Base-by-base conservation (phyloP, 2,888 invertebrate genomes). In the Rugalucina vietnamica region DNA sequence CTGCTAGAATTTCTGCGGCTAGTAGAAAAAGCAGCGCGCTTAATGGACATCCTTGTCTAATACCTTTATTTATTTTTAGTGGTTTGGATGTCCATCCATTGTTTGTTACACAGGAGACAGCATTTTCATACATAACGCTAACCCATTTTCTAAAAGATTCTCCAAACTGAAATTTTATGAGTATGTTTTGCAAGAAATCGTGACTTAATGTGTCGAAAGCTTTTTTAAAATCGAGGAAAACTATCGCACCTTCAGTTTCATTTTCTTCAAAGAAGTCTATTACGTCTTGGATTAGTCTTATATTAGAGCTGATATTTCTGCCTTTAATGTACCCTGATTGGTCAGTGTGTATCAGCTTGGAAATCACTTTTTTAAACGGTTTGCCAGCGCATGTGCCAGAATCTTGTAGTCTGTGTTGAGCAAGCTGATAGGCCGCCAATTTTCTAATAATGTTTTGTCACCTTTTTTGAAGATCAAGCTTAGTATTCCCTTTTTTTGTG, bases 401-500 rank as follows among this genome's bases (percentile, higher is more conserved):
- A 80, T 80, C 50, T 80, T 80, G 21, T 74, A 69, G 21, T 60
- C 39, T 73, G 50, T 57, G 29, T 72, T 72, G 1, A 73, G 79
- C 37, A 79, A 73, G 12, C 72, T 57, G 18, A 79, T 73, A n/a
- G 73, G 79, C 43, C 79, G 72, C 34, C 36, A 79, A 36, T 78
- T 78, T 27, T 50, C 50, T 14, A 76, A 21, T 24, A 27, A 21
- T 57, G 29, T 29, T 36, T 50, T 60, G 21, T 76, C 76, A 39
- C 54, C 54, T 65, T 76, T 76, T 34, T 54, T 49, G 32, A 29
- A 76, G 1, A 60, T 5, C 3, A 65, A 76, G 14, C 37, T 60
- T 24, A 82, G 37, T 24, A 73, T 74, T n/a, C 82, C 70, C n/a
- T 27, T 14, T 71, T 65, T 75, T 54, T 82, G 79, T 1, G 82